Conservation (phyloP, 2,797 vertebrate species). For the Astyanax mexicanus region DNA sequence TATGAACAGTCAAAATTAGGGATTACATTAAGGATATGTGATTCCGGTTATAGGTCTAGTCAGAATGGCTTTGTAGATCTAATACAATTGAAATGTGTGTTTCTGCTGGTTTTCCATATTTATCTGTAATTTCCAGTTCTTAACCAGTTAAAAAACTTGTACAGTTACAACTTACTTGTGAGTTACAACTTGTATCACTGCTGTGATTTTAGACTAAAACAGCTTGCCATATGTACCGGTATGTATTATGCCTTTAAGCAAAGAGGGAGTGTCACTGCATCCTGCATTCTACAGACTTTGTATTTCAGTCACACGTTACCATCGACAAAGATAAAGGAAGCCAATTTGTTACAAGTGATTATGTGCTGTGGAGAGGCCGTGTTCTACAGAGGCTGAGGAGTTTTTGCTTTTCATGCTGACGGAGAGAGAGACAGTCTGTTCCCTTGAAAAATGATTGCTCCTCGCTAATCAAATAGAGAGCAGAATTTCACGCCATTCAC, state of each 20-base stretch:
- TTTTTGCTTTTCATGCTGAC: constrained; percentile 36
- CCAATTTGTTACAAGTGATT: constrained; percentile 51
- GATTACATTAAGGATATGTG: too few relatives aligned
- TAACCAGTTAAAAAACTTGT: too few relatives aligned
- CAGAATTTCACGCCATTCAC: constrained; percentile 39
- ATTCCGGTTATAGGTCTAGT: too few relatives aligned
- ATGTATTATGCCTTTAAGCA: constrained; percentile 6
- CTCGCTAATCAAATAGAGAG: constrained; percentile 44
- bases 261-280: constrained; percentile 15
- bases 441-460: constrained; percentile 36
- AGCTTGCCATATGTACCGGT: too few relatives aligned
- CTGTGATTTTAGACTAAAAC: too few relatives aligned
- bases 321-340: constrained; percentile 50
- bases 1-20: too few relatives aligned
- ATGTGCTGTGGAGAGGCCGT: constrained; percentile 30
- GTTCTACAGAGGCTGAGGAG: constrained; percentile 34
- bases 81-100: too few relatives aligned
- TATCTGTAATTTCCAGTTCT: too few relatives aligned
- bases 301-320: constrained; percentile 55
- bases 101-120: too few relatives aligned
- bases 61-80: too few relatives aligned
- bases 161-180: too few relatives aligned
- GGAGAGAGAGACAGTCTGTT: constrained; percentile 22
- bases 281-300: constrained; percentile 32
- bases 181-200: too few relatives aligned